phyloP scores from a whole-genome alignment of 92 coral and sea anemone genomes.

The Phenganax stokvisi region DNA sequence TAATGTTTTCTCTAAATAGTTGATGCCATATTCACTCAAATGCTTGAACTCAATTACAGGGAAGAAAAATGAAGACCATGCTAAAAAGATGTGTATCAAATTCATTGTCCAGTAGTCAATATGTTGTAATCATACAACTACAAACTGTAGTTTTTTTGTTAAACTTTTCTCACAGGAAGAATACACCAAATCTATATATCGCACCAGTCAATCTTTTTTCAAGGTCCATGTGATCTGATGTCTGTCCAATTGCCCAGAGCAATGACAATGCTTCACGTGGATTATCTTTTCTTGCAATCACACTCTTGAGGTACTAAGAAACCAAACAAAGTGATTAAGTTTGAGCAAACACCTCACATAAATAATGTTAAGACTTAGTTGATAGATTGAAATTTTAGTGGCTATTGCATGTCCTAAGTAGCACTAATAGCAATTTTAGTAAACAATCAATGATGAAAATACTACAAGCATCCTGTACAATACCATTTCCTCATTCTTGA shows the following conservation, averaged over 20 bases:
- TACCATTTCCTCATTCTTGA: constrained; percentile 20
- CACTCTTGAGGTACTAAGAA: not conserved
- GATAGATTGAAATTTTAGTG: no score
- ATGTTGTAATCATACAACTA: no score
- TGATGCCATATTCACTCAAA: constrained; percentile 66
- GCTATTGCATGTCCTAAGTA: no score
- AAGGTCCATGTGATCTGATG: constrained; percentile 54
- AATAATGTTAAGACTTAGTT: no score
- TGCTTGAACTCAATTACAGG: constrained; percentile 71
- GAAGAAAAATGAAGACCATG: constrained; percentile 72
- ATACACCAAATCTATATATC: not conserved
- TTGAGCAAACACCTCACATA: constrained; percentile 31
- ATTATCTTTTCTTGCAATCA: constrained; percentile 51
- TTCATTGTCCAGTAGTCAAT: not conserved
- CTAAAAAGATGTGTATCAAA: constrained; percentile 32
- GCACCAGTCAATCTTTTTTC: constrained; percentile 68
- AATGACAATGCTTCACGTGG: constrained; percentile 76
- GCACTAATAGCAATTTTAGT: no score
- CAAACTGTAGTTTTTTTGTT: no score
- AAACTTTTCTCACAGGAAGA: not conserved
- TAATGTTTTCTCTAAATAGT: constrained; percentile 64
- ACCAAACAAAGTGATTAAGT: constrained; percentile 21
- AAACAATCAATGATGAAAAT: no score
- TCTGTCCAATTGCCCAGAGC: constrained; percentile 85
- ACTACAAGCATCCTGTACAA: no score